Evolutionary conservation across 1,140 invertebrate genomes (phyloP), one percentile per base, ranked within the genome.

Genomic region (Hypsibius dujardini): DNA sequence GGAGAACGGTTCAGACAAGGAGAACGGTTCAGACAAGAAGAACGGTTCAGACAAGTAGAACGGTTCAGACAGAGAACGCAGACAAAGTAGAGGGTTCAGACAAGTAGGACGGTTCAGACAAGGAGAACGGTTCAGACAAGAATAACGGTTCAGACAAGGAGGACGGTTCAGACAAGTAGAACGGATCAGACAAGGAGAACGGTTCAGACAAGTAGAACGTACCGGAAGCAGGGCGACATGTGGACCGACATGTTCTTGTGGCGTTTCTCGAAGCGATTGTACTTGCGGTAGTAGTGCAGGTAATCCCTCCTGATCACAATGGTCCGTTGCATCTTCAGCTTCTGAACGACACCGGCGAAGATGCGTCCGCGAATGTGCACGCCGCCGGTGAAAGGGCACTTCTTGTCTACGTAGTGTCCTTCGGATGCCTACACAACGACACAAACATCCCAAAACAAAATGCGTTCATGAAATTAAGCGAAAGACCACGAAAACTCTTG

Each of bases 221-320:
- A 96, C 95, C 93, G 92, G 85, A 99, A 99, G 78, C 89, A 92
- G n/a, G 96, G 96, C 70, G 93, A 97, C 71, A 96, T 84, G 83
- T 99, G 95, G 1, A 97, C 96, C 76, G 92, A 93, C 89, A 99
- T 94, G 79, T 99, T 99, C 76, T 89, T 88, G 84, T 99, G 96
- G 74, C 96, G 85, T 81, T 98, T 98, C 81, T 99, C 95, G 80
- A 98, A 99, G 79, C 95, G 86, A 78, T 95, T 97, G 82, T 99
- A 99, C 83, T 99, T 99, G 73, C 87, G 85, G 50, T 98, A 87
- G 77, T 95, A 98, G 81, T 99, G 96, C 47, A 99, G 84, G 79
- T 98, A 99, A 83, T 99, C 95, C 75, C 96, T 85, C 60, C 95
- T 84, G 76, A 98, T 94, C 42, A 99, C 94, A 76, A 98, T 97